Evolutionary conservation across 2,888 invertebrate genomes (phyloP), one percentile per base, ranked within the genome.

Genomic region (Ichneumoninae sp.): DNA sequence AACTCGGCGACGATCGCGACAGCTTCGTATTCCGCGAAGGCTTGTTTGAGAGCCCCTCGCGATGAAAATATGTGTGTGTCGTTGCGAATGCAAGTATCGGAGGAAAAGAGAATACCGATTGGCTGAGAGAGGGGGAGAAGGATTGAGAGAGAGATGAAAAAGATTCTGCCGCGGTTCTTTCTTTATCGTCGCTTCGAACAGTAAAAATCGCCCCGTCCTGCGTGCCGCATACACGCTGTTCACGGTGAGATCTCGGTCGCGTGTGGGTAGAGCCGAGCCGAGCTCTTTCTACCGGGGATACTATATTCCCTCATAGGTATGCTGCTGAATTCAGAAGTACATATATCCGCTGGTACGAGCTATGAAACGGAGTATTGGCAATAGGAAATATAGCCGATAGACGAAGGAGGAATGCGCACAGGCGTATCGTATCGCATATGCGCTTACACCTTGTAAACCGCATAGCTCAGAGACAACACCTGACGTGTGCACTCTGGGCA

Each of bases 351-450:
- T 16, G 13, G 33, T n/a, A 1, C 30, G 60, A 30, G 26, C 33
- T 33, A n/a, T 5, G 30, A 47, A 74, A n/a, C 44, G 16, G 8
- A 47, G 22, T 60, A 63, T 44, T 44, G 40, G 60, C 40, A 26
- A 57, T 69, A 47, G 69, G 54, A 57, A 74, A 47, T 47, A 47
- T 47, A 3, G 44, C 74, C 69, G 68, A 30, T 78, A 57, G 73
- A 73, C 68, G 57, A 74, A 52, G 13, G 16, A 70, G 81, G 78
- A 84, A 84, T 84, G 77, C 52, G 78, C 60, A 81, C 73, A 77
- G 83, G 81, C 83, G 77, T 84, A 73, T 80, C 50, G 36, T 69
- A 57, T 65, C 63, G 50, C 47, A 71, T 70, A 22, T 69, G 60
- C 54, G 19, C 50, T 60, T 78, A 40, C 63, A 75, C 76, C 73